Evolutionary conservation across 2,113 vertebrate species (phyloP).

Genomic region (Clarias gariepinus): DNA sequence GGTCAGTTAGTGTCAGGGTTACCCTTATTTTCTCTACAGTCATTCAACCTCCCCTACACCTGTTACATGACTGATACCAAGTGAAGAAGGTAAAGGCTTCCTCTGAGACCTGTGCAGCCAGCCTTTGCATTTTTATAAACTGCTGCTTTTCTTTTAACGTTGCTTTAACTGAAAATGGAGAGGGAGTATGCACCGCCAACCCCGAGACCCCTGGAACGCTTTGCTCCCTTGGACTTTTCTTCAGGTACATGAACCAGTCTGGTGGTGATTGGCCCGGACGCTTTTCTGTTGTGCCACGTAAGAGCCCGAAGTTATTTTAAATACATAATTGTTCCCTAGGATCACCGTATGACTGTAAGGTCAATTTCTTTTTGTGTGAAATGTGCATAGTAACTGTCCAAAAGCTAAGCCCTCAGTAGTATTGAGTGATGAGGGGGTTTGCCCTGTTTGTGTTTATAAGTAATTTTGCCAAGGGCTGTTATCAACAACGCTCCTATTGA

Average conservation of each 20-base stretch:
- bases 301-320: neutral
- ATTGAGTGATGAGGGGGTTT: neutral
- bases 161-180: neutral
- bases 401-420: neutral
- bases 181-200: neutral
- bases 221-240: neutral
- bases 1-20: no score
- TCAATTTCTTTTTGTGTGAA: no score
- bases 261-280: neutral
- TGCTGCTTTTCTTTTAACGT: neutral
- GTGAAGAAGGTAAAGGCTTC: neutral
- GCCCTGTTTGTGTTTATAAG: neutral
- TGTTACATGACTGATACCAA: neutral
- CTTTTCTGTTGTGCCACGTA: neutral
- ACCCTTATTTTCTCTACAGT: no score
- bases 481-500: constrained; percentile 1
- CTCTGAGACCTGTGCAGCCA: neutral
- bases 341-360: neutral
- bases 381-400: neutral
- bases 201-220: neutral
- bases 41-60: neutral
- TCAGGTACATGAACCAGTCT: neutral
- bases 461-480: neutral
- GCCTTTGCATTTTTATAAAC: neutral
- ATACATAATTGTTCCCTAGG: neutral